These are phyloP conservation scores for Gonatopus flavifemur DNA, from an alignment of 1,140 invertebrate species.

Conservation along the genomic window DNA sequence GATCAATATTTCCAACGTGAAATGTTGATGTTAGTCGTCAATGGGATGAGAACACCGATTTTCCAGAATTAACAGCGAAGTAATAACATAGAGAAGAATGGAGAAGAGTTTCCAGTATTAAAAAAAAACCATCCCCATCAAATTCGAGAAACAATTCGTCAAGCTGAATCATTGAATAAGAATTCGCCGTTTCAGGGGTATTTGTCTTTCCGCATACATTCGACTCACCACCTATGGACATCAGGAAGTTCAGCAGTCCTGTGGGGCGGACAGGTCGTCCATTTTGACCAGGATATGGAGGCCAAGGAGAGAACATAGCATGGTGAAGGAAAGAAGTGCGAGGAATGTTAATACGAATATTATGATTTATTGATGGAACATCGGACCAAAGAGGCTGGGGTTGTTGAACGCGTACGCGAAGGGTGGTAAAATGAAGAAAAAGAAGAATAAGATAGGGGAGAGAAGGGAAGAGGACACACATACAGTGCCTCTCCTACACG, in stretches of 20 bases:
- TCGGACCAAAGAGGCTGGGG: conserved; percentile 25
- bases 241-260: conserved; percentile 20
- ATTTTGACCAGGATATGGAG: conserved; percentile 31
- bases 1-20: too few relatives aligned
- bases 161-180: too few relatives aligned
- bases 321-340: conserved; percentile 45
- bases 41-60: too few relatives aligned
- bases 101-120: too few relatives aligned
- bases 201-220: too few relatives aligned
- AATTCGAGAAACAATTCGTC: too few relatives aligned
- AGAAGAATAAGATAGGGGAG: conserved; percentile 34
- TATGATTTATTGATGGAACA: conserved; percentile 56
- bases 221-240: too few relatives aligned
- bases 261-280: conserved; percentile 36
- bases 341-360: conserved; percentile 59
- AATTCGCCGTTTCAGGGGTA: too few relatives aligned
- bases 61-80: too few relatives aligned
- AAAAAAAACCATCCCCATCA: too few relatives aligned
- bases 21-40: too few relatives aligned
- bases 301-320: conserved; percentile 14
- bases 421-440: conserved; percentile 43
- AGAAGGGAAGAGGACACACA: conserved; percentile 11
- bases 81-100: too few relatives aligned
- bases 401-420: background rate
- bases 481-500: background rate